Percentiles rank a stretch among this genome's conserved stretches.
These are phyloP conservation scores for Pseudotriccus pelzelni DNA, from an alignment of 2,797 vertebrate genomes.

Conservation along the genomic window DNA sequence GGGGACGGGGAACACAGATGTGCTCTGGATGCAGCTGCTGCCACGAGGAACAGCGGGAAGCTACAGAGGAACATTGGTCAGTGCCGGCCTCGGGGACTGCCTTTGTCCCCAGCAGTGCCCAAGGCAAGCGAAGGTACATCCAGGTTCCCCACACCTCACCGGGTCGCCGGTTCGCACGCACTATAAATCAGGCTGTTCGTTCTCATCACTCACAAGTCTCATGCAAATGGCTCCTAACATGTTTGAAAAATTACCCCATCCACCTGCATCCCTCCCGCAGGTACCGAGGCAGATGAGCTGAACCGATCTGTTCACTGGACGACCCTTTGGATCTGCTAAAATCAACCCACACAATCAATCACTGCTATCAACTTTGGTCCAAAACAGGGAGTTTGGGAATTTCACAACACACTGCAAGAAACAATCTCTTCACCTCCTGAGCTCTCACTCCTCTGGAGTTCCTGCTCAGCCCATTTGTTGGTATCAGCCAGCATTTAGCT, in stretches of 20 bases:
- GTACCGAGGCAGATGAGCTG: neutral
- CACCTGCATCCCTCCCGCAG: neutral
- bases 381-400: neutral
- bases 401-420: neutral
- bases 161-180: fast-evolving
- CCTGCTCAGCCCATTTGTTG: neutral
- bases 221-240: neutral
- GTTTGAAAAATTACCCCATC: constrained; percentile 3
- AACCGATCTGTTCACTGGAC: neutral
- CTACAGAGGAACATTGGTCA: fast-evolving
- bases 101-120: neutral
- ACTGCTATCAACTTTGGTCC: neutral
- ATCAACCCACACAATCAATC: constrained; percentile 26
- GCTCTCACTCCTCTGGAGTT: neutral
- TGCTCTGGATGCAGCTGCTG: neutral
- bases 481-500: neutral
- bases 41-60: fast-evolving
- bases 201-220: neutral
- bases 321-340: neutral
- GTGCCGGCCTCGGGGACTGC: neutral
- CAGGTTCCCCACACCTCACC: neutral
- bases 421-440: neutral
- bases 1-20: fast-evolving
- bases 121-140: neutral
- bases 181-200: neutral